Evolutionary conservation across 2,888 invertebrate species (phyloP), one percentile per base, ranked within the genome.

Genomic region (Penaeus monodon): DNA sequence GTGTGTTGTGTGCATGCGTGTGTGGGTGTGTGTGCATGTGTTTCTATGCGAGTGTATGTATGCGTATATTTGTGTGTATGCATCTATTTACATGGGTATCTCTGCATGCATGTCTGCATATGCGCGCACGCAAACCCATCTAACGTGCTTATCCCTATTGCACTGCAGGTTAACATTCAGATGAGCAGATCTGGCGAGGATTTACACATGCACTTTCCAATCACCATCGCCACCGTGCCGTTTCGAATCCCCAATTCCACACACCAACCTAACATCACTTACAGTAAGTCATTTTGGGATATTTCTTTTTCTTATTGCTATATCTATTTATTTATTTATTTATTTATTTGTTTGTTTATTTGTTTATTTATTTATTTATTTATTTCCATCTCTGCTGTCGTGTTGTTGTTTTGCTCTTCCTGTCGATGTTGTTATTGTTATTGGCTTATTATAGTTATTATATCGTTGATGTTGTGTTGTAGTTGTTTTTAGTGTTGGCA

Each of bases 171-270:
- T 20, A 95, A 94, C 92, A 93, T 96, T 90, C 95, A 95, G 91
- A 94, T 95, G 91, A 95, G 95, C 91, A 95, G 95, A 91, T 94
- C 95, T 64, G 94, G 94, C 22, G 96, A 96, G 91, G 94, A 95
- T 90, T 94, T 96, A 88, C 94, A 95, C 91, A 94, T 96, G 92
- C 95, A 95, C 91, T 95, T 96, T 91, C 96, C 96, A 20, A 93
- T 96, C 81, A 95, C 95, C 79, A 95, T 96, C 90, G 96, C 95
- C 68, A 96, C 96, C 12, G 94, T 95, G 90, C 96, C 96, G 77
- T 95, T 95, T 91, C 92, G 95, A 90, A 95, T 95, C 91, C 95
- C 95, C 2, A 95, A 95, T 91, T 93, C 94, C n/a, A 93, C 94
- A 89, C 93, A 93, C 90, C 94, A 94, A 89, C 94, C 94, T 64